phyloP scores from a whole-genome alignment of 2,797 vertebrate species.

The Mastacembelus armatus region DNA sequence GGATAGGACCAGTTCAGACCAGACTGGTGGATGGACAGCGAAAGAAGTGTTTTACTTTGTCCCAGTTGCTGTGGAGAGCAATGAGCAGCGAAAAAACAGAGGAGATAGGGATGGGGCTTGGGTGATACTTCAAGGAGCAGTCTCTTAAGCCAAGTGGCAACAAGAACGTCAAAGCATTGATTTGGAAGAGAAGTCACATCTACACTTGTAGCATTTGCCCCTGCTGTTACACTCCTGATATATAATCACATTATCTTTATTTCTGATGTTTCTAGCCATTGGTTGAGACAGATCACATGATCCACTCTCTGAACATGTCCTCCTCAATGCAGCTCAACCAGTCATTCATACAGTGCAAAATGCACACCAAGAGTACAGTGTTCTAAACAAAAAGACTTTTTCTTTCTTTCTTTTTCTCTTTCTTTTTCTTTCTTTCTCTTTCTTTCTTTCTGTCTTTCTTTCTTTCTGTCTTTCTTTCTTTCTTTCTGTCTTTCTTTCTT shows the following conservation, averaged over 20 bases:
- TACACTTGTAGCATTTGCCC: constrained; percentile 6
- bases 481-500: too few species aligned
- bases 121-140: constrained; percentile 28
- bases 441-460: too few species aligned
- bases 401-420: constrained; percentile 24
- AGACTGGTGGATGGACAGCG: constrained; percentile 7
- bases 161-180: constrained; percentile 22
- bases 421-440: too few species aligned
- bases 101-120: background rate
- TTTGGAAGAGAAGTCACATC: constrained; percentile 51
- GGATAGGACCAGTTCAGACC: constrained; percentile 24
- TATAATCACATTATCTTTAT: constrained; percentile 30
- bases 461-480: too few species aligned
- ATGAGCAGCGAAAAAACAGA: constrained; percentile 12
- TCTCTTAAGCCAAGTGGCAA: constrained; percentile 16
- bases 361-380: constrained; percentile 1
- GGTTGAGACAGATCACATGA: constrained; percentile 26
- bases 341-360: constrained; percentile 22
- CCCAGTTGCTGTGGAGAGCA: constrained; percentile 21
- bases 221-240: constrained; percentile 24
- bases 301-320: constrained; percentile 6
- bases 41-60: constrained; percentile 26
- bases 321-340: background rate
- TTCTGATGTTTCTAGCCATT: constrained; percentile 9
- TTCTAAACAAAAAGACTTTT: constrained; percentile 18